Evolutionary conservation across 37 sponge, comb jelly and placozoan species (phyloP).

Genomic region (Crambe crambe): DNA sequence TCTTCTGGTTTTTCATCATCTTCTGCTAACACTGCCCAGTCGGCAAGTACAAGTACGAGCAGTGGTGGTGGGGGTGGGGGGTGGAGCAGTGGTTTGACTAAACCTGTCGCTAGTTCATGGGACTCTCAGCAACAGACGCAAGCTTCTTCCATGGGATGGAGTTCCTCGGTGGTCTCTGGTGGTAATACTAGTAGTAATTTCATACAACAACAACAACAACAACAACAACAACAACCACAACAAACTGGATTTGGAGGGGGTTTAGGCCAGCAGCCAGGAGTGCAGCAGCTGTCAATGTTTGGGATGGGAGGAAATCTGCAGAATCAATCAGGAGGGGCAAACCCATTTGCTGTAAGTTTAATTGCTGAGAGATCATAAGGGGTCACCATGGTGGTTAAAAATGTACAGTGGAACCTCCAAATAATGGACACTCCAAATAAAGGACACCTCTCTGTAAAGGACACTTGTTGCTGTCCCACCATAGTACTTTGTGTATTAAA

Average conservation of each 20-base stretch:
- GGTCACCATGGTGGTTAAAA: too few relatives aligned
- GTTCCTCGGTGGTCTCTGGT: neutral
- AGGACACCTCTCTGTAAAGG: too few relatives aligned
- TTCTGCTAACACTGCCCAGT: neutral
- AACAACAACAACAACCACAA: neutral
- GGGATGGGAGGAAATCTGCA: conserved; percentile 15
- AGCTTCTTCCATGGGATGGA: neutral
- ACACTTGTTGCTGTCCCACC: too few relatives aligned
- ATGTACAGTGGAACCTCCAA: too few relatives aligned
- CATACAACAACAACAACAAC: conserved; percentile 16
- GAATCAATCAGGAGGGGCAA: conserved; percentile 3
- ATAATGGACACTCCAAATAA: too few relatives aligned
- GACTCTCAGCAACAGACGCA: neutral
- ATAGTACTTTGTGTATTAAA: too few relatives aligned
- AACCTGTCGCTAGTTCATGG: neutral
- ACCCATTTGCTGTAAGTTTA: neutral
- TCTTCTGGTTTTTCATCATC: neutral
- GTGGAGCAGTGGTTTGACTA: conserved; percentile 13
- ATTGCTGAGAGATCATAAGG: too few relatives aligned
- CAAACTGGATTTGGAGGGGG: neutral
- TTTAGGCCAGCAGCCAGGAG: neutral
- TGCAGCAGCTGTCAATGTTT: conserved; percentile 13
- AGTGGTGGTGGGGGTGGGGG: neutral
- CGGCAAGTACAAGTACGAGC: neutral
- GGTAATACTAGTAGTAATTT: neutral